Evolutionary conservation across 2,888 invertebrate genomes (phyloP).

Genomic region (Eurytoma californica): DNA sequence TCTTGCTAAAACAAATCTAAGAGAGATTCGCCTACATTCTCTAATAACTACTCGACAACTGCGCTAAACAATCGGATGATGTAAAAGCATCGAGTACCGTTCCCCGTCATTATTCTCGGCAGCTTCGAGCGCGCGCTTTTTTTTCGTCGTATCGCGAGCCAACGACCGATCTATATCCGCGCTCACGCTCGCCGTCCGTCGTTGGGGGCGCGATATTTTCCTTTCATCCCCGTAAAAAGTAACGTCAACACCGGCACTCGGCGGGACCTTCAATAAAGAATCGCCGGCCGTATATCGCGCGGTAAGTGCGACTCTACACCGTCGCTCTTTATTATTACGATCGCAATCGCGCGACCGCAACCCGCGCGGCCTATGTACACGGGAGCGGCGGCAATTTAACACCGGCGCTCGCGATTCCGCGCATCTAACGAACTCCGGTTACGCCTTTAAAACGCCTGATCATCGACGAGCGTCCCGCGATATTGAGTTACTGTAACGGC

Average conservation of each 20-base stretch:
- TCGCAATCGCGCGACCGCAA: neutral
- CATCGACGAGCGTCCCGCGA: neutral
- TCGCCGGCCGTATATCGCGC: neutral
- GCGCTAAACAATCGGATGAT: too few relatives aligned
- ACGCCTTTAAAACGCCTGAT: neutral
- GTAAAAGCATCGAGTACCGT: too few relatives aligned
- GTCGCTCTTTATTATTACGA: neutral
- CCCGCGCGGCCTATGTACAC: too few relatives aligned
- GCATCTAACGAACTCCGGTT: constrained; percentile 24
- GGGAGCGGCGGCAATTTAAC: constrained; percentile 17
- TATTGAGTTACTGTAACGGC: constrained; percentile 53
- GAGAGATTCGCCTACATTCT: too few relatives aligned
- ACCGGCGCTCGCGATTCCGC: constrained; percentile 43
- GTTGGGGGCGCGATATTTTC: neutral
- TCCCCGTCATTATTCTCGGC: too few relatives aligned
- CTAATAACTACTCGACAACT: too few relatives aligned
- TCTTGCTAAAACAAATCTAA: too few relatives aligned
- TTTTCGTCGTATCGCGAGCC: too few relatives aligned
- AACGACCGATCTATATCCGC: too few relatives aligned
- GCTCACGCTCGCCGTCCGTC: too few relatives aligned
- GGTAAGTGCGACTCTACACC: neutral
- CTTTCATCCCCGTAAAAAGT: neutral
- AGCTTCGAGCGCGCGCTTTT: too few relatives aligned
- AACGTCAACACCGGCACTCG: neutral
- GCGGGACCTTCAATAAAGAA: constrained; percentile 5